These are phyloP conservation scores for Acipenser transmontanus DNA, from an alignment of 2,797 vertebrate genomes.

Conservation along the genomic window DNA sequence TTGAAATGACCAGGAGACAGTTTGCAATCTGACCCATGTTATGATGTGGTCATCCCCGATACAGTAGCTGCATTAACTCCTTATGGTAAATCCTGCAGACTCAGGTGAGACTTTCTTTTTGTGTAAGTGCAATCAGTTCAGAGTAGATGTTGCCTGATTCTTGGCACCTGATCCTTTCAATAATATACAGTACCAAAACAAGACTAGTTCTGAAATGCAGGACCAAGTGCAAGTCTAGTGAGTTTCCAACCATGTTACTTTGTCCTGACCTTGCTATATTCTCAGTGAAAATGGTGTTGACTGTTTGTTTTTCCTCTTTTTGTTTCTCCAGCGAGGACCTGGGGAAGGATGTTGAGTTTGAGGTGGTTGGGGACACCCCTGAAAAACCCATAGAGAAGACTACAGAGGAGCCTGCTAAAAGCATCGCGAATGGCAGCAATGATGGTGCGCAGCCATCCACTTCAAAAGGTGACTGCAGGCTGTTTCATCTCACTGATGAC, in stretches of 20 bases:
- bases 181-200: too few species aligned
- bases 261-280: too few species aligned
- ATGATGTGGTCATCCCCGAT: too few species aligned
- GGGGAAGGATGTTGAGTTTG: constrained; percentile 90
- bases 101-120: not conserved
- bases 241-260: too few species aligned
- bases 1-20: too few species aligned
- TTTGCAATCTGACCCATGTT: too few species aligned
- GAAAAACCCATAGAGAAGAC: constrained; percentile 81
- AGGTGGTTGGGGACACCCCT: constrained; percentile 86
- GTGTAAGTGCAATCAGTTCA: not conserved
- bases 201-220: too few species aligned
- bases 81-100: not conserved
- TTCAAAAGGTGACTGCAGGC: constrained; percentile 70
- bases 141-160: too few species aligned
- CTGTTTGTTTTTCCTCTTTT: constrained; percentile 2
- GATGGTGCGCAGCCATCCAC: constrained; percentile 92
- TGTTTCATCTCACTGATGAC: too few species aligned
- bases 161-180: too few species aligned
- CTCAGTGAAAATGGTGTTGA: not conserved
- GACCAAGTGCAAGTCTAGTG: too few species aligned
- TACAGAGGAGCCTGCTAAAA: constrained; percentile 66
- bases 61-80: not conserved
- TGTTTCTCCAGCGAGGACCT: constrained; percentile 74
- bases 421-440: constrained; percentile 89